Base-by-base conservation (phyloP, 2,113 vertebrate species). In the Agapornis roseicollis region DNA sequence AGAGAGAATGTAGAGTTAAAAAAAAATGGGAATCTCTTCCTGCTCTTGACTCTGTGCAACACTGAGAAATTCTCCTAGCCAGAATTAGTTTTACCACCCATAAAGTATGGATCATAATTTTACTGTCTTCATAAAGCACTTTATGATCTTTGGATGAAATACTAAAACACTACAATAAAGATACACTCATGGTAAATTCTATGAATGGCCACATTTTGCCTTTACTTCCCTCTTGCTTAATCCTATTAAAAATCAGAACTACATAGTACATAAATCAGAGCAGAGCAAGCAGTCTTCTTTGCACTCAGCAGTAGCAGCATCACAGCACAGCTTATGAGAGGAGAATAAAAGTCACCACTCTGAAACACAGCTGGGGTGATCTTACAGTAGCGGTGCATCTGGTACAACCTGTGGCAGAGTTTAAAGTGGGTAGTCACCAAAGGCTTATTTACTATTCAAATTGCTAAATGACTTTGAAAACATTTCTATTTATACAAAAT, bases 111-210 rank as follows among this genome's bases (percentile, higher is more conserved):
- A n/a, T 94, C 49, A 63, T 96, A 55, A 91, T 95, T 93, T 95
- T 84, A 90, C 56, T 4, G 2, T 71, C 83, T 93, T 89, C 81
- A 29, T 90, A 95, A 90, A 94, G 31, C 47, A 44, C 73, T 96
- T 94, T 76, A 90, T 69, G 86, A 84, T 72, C 77, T 96, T 95
- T 92, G 88, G 61, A 82, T 90, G 83, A 90, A 96, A 89, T 81
- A 74, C 44, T 85, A 81, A 95, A 94, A 68, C 24, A 52, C n/a
- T 76, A 37, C 76, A 68, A 60, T 88, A 71, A 94, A 94, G 88
- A 68, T 84, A 84, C 61, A 74, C 22, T 44, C 58, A 35, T 33
- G 80, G 68, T 80, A 89, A 91, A 91, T 58, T 85, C 39, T 77
- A 46, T 9, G 8, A 77, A 41, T 49, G 31, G 55, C 52, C 60